phyloP scores from a whole-genome alignment of 2,888 invertebrate genomes.

The Eumerus sabulonum region DNA sequence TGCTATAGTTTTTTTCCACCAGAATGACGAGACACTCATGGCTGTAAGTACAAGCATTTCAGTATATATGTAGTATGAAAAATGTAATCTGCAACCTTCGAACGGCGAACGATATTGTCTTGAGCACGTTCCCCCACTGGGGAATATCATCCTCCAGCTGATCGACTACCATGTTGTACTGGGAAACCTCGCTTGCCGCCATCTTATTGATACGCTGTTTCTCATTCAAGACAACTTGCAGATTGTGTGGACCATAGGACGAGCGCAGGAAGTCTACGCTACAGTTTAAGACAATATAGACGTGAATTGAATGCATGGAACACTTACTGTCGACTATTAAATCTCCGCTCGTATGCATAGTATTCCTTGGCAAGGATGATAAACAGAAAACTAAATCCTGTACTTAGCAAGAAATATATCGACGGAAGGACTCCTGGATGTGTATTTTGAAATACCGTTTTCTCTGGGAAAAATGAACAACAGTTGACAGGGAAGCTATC shows the following conservation, averaged over 20 bases:
- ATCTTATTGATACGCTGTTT: slow-evolving; percentile 79
- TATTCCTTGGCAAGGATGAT: too few relatives aligned
- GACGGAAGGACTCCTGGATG: too few relatives aligned
- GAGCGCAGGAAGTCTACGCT: slow-evolving; percentile 71
- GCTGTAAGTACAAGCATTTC: slow-evolving; percentile 52
- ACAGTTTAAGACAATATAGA: too few relatives aligned
- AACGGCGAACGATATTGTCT: slow-evolving; percentile 74
- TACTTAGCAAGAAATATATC: too few relatives aligned
- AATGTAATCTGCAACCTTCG: slow-evolving; percentile 69
- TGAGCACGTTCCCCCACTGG: slow-evolving; percentile 55
- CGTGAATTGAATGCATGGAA: too few relatives aligned
- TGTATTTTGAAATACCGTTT: too few relatives aligned
- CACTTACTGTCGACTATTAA: too few relatives aligned
- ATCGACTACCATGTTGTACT: slow-evolving; percentile 79
- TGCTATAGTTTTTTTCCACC: slow-evolving; percentile 90
- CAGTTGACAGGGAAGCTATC: too few relatives aligned
- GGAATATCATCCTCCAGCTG: slow-evolving; percentile 73
- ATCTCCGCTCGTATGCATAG: too few relatives aligned
- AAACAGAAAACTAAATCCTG: too few relatives aligned
- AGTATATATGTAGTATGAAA: too few relatives aligned
- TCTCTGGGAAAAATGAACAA: too few relatives aligned
- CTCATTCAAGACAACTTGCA: slow-evolving; percentile 82
- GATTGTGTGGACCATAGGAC: slow-evolving; percentile 77
- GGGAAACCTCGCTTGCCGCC: slow-evolving; percentile 72
- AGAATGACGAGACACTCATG: slow-evolving; percentile 87